Evolutionary conservation across 2,113 vertebrate genomes (phyloP), one percentile per base, ranked within the genome.

Genomic region (Atrichornis clamosus): DNA sequence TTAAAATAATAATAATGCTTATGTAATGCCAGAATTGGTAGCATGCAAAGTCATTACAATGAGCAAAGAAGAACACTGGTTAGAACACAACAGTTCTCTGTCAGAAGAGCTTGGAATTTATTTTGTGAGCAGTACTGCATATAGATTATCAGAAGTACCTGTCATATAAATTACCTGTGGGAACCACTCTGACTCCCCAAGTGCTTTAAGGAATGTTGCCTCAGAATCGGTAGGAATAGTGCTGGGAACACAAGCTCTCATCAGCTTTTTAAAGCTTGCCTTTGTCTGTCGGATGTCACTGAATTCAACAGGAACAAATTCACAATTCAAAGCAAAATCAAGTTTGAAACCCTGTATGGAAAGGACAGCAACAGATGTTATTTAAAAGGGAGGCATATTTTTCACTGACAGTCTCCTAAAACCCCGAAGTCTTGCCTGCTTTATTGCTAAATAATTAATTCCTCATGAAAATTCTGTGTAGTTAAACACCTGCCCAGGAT

Each of bases 231-330:
- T 97, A 15, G 98, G 98, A 65, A 98, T 98, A 73, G 98, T 98
- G 89, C 99, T 99, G 92, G 99, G 99, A 89, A 99, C 98, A 90
- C 99, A 99, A 73, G 99, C 99, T 91, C 99, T 98, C 98, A 99
- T 98, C 69, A 99, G 96, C 97, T 99, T 99, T 97, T 99, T 99
- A 96, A 99, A 99, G 81, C 99, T 98, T 35, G 98, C 97, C 96
- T 99, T 99, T 80, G 99, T 98, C 98, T 99, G 99, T 87, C 99
- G 98, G 9, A 98, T 98, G 94, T 99, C 99, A 55, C 98, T 98
- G 97, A 99, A 99, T 93, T 99, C 99, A 95, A 99, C 99, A n/a
- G 99, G 99, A 94, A 99, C 98, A 98, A 99, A 98, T 93, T 99
- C 99, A 98, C 99, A 99, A 97, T 99, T 99, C 97, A 99, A 97